Conservation (phyloP, 2,888 invertebrate genomes). For the Chrysodeixis includens region DNA sequence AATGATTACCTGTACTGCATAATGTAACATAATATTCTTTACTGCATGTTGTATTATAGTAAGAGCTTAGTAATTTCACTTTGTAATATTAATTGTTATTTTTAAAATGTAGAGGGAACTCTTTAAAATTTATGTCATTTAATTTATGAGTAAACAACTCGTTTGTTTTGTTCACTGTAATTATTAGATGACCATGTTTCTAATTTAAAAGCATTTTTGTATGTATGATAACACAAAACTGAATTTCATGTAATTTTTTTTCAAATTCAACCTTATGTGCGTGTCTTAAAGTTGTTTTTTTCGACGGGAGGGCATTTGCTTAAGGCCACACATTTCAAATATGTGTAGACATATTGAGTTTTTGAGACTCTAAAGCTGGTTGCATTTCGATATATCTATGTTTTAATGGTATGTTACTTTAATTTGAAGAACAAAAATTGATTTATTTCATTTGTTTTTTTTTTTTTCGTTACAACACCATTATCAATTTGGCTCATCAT, state of each 20-base stretch:
- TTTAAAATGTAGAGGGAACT: not conserved
- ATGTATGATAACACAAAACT: too few species aligned
- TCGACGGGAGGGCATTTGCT: too few species aligned
- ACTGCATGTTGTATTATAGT: conserved; percentile 37
- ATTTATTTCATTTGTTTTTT: not conserved
- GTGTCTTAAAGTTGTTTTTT: too few species aligned
- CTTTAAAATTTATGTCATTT: conserved; percentile 14
- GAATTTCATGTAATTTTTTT: too few species aligned
- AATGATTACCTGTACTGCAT: conserved; percentile 39
- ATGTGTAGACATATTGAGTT: too few species aligned
- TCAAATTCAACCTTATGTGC: too few species aligned
- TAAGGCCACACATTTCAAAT: too few species aligned
- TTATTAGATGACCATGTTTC: not conserved
- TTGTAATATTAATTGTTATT: conserved; percentile 24
- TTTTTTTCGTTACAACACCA: not conserved
- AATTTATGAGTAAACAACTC: not conserved
- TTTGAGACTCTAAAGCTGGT: too few species aligned
- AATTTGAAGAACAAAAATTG: not conserved
- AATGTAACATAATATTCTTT: conserved; percentile 22
- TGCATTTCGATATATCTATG: not conserved
- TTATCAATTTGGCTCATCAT: not conserved
- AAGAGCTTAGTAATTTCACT: conserved; percentile 49
- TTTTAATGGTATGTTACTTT: not conserved
- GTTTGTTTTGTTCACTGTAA: not conserved
- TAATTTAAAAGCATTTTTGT: not conserved